phyloP scores from a whole-genome alignment of 2,888 invertebrate species.

The Lycophotia porphyrea region DNA sequence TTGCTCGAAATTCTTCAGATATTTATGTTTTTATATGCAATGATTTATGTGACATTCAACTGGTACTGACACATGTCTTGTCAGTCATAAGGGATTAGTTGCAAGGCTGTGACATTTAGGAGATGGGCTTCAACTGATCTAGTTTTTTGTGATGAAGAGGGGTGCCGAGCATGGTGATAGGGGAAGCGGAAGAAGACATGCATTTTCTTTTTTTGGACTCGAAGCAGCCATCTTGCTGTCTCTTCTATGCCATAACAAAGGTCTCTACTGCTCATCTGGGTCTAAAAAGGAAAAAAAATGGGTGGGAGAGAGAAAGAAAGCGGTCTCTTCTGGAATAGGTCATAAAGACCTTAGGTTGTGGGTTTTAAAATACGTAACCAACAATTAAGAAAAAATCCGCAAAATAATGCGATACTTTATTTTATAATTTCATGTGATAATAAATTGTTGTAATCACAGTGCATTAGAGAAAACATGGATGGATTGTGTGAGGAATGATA shows the following conservation, averaged over 20 bases:
- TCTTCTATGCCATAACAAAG: not conserved
- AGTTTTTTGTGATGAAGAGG: conserved; percentile 51
- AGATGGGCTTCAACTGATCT: conserved; percentile 55
- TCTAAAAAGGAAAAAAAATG: too few species aligned
- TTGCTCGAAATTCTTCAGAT: conserved; percentile 34
- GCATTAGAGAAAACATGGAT: too few species aligned
- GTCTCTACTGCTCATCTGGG: not conserved
- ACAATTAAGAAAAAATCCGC: too few species aligned
- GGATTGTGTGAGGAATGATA: too few species aligned
- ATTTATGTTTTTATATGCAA: conserved; percentile 33
- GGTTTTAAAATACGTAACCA: too few species aligned
- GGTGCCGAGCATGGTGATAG: not conserved
- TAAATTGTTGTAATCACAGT: not conserved
- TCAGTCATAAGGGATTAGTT: conserved; percentile 45
- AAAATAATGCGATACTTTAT: not conserved
- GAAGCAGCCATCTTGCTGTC: too few species aligned
- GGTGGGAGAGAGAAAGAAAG: too few species aligned
- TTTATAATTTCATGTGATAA: not conserved
- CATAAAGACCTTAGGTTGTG: not conserved
- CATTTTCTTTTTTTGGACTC: not conserved
- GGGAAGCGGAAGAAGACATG: conserved; percentile 7
- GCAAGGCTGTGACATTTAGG: conserved; percentile 61
- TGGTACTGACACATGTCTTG: conserved; percentile 27
- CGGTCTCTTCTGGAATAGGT: not conserved
- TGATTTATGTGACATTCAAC: conserved; percentile 47